A percentile compares a stretch with the other conserved stretches of the same genome.
Evolutionary conservation across 1,140 invertebrate species (phyloP).

Genomic region (Lordiphosa stackelbergi): DNA sequence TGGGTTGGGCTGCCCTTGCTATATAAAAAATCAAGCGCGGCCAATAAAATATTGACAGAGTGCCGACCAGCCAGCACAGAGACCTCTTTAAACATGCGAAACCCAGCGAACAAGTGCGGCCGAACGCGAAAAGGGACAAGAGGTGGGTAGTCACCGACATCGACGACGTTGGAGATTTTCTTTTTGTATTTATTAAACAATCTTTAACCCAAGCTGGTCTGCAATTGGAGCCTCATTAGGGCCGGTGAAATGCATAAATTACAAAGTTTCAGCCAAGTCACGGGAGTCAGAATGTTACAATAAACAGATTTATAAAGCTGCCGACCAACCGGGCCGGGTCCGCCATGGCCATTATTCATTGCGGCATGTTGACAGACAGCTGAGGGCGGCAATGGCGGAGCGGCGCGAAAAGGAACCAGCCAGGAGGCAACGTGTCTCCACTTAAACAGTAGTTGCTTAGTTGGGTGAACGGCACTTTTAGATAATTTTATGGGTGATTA

Average conservation of each 20-base stretch:
- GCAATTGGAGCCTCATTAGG: constrained; percentile 41
- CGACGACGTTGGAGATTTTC: too few species aligned
- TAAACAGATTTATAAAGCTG: constrained; percentile 36
- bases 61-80: constrained; percentile 22
- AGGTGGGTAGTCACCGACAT: too few species aligned
- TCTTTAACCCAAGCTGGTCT: not conserved
- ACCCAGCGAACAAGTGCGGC: too few species aligned
- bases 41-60: constrained; percentile 58
- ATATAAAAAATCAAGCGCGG: not conserved
- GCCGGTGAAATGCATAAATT: constrained; percentile 29
- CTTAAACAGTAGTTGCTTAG: constrained; percentile 2
- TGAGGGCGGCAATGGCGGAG: not conserved
- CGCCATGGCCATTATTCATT: constrained; percentile 34
- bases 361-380: constrained; percentile 36
- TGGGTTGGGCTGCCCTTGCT: not conserved
- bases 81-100: constrained; percentile 35
- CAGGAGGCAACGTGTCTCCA: not conserved
- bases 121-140: not conserved
- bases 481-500: not conserved
- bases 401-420: not conserved
- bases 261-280: constrained; percentile 9
- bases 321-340: constrained; percentile 10
- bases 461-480: not conserved
- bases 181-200: constrained; percentile 1
- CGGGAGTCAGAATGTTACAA: constrained; percentile 24